Evolutionary conservation across 2,888 invertebrate genomes (phyloP).

Genomic region (Chrysolina haemoptera): DNA sequence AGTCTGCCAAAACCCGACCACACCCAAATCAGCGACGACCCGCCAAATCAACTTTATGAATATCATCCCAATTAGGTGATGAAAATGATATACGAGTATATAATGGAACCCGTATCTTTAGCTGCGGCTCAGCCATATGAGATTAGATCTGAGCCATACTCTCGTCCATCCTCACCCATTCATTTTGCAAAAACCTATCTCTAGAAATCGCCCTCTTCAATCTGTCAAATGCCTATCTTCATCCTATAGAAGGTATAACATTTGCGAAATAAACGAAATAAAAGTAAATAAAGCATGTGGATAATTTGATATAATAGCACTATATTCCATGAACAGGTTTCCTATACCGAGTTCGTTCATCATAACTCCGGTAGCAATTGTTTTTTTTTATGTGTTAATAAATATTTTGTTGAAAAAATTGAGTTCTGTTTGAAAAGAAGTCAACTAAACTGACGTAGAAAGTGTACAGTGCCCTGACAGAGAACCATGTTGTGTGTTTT

Average conservation of each 20-base stretch:
- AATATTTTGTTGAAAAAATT: background rate
- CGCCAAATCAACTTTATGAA: background rate
- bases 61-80: background rate
- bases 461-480: too few relatives aligned
- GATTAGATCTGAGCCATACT: constrained; percentile 12
- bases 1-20: background rate
- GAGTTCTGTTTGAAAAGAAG: background rate
- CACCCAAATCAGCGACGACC: background rate
- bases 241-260: constrained; percentile 18
- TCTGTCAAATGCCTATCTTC: constrained; percentile 37
- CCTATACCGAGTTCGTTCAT: background rate
- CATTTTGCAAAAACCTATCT: constrained; percentile 12
- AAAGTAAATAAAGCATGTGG: constrained; percentile 48
- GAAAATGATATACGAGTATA: constrained; percentile 4
- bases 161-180: constrained; percentile 6
- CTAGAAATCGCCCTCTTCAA: constrained; percentile 27
- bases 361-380: background rate
- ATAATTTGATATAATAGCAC: constrained; percentile 42
- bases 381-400: background rate
- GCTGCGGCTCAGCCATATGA: background rate
- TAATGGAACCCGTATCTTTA: background rate
- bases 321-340: constrained; percentile 32
- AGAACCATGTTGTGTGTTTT: too few relatives aligned
- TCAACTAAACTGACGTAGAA: too few relatives aligned
- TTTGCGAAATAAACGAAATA: constrained; percentile 41